phyloP scores from a whole-genome alignment of 2,113 vertebrate genomes.

The Gallinago jamesoni region DNA sequence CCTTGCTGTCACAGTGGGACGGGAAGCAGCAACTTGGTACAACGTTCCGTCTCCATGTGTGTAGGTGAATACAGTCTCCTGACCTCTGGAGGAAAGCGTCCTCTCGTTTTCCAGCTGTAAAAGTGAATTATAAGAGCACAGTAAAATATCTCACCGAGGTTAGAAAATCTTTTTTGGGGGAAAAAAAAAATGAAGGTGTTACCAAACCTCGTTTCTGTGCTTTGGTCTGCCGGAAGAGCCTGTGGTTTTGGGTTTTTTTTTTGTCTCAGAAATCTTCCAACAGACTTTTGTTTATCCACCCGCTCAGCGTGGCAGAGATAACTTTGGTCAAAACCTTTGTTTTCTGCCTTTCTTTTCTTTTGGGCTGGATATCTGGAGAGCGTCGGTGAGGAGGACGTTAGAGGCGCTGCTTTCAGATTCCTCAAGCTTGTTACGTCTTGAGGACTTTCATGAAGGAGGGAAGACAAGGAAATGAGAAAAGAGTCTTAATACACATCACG shows the following conservation, averaged over 20 bases:
- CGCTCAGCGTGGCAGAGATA: background rate
- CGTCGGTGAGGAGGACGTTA: background rate
- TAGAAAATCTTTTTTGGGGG: background rate
- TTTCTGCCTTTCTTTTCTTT: background rate
- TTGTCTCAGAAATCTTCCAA: background rate
- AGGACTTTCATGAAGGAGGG: background rate
- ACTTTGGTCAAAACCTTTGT: background rate
- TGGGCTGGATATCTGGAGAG: background rate
- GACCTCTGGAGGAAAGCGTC: background rate
- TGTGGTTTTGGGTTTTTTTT: background rate
- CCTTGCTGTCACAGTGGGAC: accelerated
- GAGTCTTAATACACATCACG: background rate
- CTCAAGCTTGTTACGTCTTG: background rate
- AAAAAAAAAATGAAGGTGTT: background rate
- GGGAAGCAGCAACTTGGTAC: background rate
- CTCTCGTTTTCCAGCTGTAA: background rate
- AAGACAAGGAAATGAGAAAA: background rate
- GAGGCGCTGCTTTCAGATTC: background rate
- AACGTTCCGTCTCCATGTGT: background rate
- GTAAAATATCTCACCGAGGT: background rate
- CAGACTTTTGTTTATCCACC: background rate
- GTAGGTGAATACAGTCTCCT: background rate
- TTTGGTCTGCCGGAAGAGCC: background rate
- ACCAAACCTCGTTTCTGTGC: background rate
- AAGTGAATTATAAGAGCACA: background rate